These are phyloP conservation scores for Apus apus DNA, from an alignment of 2,113 vertebrate genomes.

Conservation along the genomic window DNA sequence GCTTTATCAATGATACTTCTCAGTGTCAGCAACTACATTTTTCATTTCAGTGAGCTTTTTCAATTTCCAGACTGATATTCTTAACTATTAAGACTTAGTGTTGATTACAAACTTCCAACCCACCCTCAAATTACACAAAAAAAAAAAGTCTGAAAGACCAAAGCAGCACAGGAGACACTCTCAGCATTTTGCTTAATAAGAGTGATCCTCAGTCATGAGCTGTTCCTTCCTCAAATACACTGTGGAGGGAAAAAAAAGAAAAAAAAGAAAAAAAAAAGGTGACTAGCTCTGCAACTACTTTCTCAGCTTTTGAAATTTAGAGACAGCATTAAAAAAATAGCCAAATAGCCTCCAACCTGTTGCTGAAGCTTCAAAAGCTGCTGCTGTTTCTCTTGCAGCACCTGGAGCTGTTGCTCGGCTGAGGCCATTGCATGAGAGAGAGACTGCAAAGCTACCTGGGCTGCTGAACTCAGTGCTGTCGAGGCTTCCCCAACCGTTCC, in stretches of 20 bases:
- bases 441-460: conserved; percentile 98
- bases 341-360: conserved; percentile 90
- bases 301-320: conserved; percentile 80
- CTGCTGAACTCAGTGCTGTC: conserved; percentile 96
- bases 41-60: not conserved
- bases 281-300: conserved; percentile 40
- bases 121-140: not conserved
- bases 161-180: not conserved
- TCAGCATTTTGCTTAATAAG: not conserved
- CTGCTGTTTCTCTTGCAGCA: conserved; percentile 99
- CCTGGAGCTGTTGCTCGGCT: conserved; percentile 99
- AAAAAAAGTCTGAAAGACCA: not conserved
- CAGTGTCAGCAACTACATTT: not conserved
- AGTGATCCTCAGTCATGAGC: not conserved
- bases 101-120: not conserved
- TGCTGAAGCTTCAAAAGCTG: conserved; percentile 99
- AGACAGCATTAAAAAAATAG: conserved; percentile 81
- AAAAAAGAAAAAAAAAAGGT: not conserved
- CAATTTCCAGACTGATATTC: not conserved
- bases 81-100: not conserved
- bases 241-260: not conserved
- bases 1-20: not conserved
- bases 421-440: conserved; percentile 99
- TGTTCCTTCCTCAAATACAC: conserved; percentile 32
- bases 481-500: conserved; percentile 95